Percentiles rank a stretch among this genome's conserved stretches.
Conservation (phyloP, 2,888 invertebrate genomes). For the Conistra vaccinii region DNA sequence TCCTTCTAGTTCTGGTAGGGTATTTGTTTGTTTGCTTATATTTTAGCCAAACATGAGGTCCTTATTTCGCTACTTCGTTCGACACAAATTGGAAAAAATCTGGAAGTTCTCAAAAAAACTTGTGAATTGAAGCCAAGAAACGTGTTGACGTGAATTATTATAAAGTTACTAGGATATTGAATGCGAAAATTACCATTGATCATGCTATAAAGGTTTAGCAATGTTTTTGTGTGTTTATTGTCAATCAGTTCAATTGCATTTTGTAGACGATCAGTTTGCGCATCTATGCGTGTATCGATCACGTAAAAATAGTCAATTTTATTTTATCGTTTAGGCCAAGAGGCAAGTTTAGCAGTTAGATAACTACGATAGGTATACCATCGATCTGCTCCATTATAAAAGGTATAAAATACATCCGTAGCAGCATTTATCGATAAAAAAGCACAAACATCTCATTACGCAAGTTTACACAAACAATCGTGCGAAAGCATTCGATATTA, state of each 20-base stretch:
- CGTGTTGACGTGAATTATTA: not conserved
- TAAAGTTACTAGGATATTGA: not conserved
- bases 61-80: too few species aligned
- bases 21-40: slow-evolving; percentile 30
- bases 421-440: slow-evolving; percentile 4
- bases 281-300: too few species aligned
- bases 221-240: too few species aligned
- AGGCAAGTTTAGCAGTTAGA: too few species aligned
- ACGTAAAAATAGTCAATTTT: too few species aligned
- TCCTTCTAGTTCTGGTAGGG: not conserved
- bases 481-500: slow-evolving; percentile 40
- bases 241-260: too few species aligned
- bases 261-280: too few species aligned
- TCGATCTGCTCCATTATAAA: not conserved
- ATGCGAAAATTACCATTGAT: not conserved
- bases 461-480: slow-evolving; percentile 43
- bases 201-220: too few species aligned
- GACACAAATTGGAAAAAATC: too few species aligned
- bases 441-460: slow-evolving; percentile 37
- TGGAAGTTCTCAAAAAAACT: too few species aligned
- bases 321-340: not conserved
- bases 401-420: not conserved
- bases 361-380: not conserved
- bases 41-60: too few species aligned
- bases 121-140: not conserved